Conservation (phyloP, 2,113 vertebrate species). For the Austrofundulus limnaeus region DNA sequence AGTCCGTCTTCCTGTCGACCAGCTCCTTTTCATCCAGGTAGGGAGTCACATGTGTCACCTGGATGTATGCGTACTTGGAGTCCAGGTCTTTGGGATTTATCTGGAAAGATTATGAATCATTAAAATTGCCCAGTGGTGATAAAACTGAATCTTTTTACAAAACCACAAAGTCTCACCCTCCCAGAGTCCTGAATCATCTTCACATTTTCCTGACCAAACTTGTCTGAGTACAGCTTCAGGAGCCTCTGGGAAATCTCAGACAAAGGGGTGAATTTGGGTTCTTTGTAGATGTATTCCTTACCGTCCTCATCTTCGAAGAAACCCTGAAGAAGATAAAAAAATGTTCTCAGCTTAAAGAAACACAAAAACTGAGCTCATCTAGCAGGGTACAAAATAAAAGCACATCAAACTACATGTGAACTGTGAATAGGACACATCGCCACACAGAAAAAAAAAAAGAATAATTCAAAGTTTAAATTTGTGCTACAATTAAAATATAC, state of each 20-base stretch:
- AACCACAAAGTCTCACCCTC: slow-evolving; percentile 78
- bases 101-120: slow-evolving; percentile 64
- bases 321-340: slow-evolving; percentile 79
- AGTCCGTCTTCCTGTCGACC: slow-evolving; percentile 92
- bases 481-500: slow-evolving; percentile 25
- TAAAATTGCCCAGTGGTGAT: not conserved
- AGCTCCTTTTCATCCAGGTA: slow-evolving; percentile 97
- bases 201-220: slow-evolving; percentile 97
- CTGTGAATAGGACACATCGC: slow-evolving; percentile 28
- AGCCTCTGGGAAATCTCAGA: slow-evolving; percentile 97
- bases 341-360: slow-evolving; percentile 2
- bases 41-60: slow-evolving; percentile 94
- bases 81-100: slow-evolving; percentile 98
- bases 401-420: slow-evolving; percentile 23
- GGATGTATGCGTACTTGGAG: slow-evolving; percentile 96
- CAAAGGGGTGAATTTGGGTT: slow-evolving; percentile 95
- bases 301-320: slow-evolving; percentile 98
- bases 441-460: not conserved
- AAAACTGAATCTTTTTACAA: too few species aligned
- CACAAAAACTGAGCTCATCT: not conserved
- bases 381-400: not conserved
- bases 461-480: not conserved
- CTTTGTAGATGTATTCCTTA: slow-evolving; percentile 99
- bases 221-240: slow-evolving; percentile 96
- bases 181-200: slow-evolving; percentile 99